These are phyloP conservation scores for Megalurothrips usitatus DNA, from an alignment of 2,888 invertebrate genomes.

Conservation along the genomic window DNA sequence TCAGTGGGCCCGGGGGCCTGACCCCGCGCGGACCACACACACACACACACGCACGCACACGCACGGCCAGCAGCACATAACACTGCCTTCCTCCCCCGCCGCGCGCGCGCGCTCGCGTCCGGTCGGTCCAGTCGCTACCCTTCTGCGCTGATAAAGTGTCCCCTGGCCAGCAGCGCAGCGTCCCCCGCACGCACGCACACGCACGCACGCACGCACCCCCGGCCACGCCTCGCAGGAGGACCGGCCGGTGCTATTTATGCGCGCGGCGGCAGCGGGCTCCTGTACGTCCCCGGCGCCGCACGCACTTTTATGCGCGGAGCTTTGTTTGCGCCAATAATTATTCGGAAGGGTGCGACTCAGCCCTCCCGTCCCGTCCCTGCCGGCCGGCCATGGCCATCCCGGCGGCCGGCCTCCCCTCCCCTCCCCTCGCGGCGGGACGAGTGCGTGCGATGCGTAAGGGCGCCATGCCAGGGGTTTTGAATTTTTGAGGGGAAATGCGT, in stretches of 20 bases:
- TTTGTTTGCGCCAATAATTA: slow-evolving; percentile 26
- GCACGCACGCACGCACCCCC: neutral
- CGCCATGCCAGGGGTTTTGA: neutral
- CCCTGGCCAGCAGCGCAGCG: neutral
- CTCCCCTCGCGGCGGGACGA: neutral
- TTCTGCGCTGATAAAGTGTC: neutral
- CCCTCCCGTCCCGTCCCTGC: neutral
- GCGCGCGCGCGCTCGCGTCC: no score
- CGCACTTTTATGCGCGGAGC: slow-evolving; percentile 16
- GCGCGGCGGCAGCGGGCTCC: neutral
- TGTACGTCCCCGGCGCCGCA: neutral
- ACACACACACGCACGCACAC: no score
- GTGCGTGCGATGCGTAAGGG: neutral
- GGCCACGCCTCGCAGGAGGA: neutral
- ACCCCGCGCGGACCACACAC: no score
- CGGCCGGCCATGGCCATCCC: neutral
- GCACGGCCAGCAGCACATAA: no score
- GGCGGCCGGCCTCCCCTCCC: neutral
- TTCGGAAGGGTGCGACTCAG: slow-evolving; percentile 25
- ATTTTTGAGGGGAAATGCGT: slow-evolving; percentile 25
- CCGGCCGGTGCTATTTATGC: slow-evolving; percentile 22
- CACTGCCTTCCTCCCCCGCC: no score
- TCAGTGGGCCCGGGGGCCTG: no score
- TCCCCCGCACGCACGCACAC: no score
- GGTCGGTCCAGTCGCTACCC: no score